Percentiles rank a stretch among this genome's conserved stretches.
phyloP scores from a whole-genome alignment of 1,140 invertebrate genomes.

The Danaus plexippus region DNA sequence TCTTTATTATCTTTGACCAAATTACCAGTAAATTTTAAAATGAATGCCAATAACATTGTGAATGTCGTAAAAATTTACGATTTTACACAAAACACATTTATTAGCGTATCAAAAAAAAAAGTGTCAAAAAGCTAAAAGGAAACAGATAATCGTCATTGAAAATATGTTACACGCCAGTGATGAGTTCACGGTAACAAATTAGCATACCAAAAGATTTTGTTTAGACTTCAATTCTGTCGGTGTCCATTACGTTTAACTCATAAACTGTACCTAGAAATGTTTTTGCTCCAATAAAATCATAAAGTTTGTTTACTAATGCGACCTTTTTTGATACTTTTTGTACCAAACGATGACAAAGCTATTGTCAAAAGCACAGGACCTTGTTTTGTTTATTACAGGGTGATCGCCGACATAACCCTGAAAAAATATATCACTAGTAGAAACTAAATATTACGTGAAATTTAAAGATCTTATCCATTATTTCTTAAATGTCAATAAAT shows the following conservation, averaged over 20 bases:
- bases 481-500: no score
- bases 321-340: slow-evolving; percentile 46
- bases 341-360: slow-evolving; percentile 3
- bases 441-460: no score
- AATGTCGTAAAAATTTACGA: no score
- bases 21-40: no score
- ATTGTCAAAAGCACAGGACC: slow-evolving; percentile 34
- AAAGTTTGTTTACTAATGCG: slow-evolving; percentile 36
- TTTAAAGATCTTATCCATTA: no score
- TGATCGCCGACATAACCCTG: no score
- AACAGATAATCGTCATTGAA: slow-evolving; percentile 17
- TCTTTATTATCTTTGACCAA: no score
- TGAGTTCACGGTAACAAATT: slow-evolving; percentile 47
- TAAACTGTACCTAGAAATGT: slow-evolving; percentile 40
- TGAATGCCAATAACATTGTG: no score
- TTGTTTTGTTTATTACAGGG: slow-evolving; percentile 29
- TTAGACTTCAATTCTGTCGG: slow-evolving; percentile 41
- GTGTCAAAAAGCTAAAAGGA: slow-evolving; percentile 18
- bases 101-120: slow-evolving; percentile 16
- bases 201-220: slow-evolving; percentile 55
- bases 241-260: slow-evolving; percentile 45
- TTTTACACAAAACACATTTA: slow-evolving; percentile 2
- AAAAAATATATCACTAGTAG: no score
- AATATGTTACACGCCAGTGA: slow-evolving; percentile 7
- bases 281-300: slow-evolving; percentile 61